Evolutionary conservation across 2,797 vertebrate species (phyloP).

Genomic region (Esox lucius): DNA sequence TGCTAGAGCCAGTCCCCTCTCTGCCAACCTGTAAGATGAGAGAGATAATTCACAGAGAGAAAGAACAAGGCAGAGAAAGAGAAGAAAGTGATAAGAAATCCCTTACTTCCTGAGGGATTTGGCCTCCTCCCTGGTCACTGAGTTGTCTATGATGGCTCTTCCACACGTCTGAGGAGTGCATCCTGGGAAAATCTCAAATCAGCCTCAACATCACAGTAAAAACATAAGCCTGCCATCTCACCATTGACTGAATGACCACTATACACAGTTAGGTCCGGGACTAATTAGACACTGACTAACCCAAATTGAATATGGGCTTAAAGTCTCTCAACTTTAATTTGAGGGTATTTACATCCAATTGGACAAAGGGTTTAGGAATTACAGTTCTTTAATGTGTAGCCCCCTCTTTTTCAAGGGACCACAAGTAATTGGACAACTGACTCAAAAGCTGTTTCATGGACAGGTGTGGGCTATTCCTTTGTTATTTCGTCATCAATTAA

Average conservation of each 20-base stretch:
- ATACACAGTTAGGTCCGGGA: background rate
- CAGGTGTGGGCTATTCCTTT: too few relatives aligned
- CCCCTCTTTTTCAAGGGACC: too few relatives aligned
- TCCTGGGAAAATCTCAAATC: slow-evolving; percentile 65
- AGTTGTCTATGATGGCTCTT: slow-evolving; percentile 81
- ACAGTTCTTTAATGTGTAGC: too few relatives aligned
- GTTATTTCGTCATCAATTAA: too few relatives aligned
- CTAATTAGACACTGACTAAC: too few relatives aligned
- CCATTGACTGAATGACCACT: background rate
- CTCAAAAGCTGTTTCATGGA: too few relatives aligned
- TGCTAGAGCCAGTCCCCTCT: slow-evolving; percentile 88
- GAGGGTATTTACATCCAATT: too few relatives aligned
- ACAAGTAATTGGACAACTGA: too few relatives aligned
- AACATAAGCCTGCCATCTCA: background rate
- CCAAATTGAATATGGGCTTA: too few relatives aligned
- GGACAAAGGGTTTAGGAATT: too few relatives aligned
- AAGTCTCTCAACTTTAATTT: too few relatives aligned
- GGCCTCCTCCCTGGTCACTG: slow-evolving; percentile 86
- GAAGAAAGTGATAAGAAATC: slow-evolving; percentile 18
- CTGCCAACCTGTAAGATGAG: slow-evolving; percentile 83
- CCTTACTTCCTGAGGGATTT: slow-evolving; percentile 80
- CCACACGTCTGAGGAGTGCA: slow-evolving; percentile 92
- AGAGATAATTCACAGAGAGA: background rate
- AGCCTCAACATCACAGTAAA: background rate
- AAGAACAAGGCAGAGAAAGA: background rate